A percentile compares a stretch with the other conserved stretches of the same genome.
Evolutionary conservation across 2,797 vertebrate genomes (phyloP).

Genomic region (Crenichthys baileyi): DNA sequence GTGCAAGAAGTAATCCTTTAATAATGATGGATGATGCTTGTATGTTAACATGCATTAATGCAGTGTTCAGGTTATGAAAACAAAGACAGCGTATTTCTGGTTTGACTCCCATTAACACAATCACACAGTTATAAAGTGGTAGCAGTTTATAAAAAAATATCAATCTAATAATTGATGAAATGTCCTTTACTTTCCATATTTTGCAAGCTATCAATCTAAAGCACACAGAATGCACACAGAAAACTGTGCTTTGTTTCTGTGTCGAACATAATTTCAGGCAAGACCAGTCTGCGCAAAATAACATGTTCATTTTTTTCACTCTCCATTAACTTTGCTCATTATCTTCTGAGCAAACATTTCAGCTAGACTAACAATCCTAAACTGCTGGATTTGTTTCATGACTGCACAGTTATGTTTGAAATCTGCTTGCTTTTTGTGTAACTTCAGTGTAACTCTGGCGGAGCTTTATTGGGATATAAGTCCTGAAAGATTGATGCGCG

Average conservation of each 20-base stretch:
- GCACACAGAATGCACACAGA: neutral
- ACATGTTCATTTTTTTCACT: constrained; percentile 22
- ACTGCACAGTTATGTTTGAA: constrained; percentile 30
- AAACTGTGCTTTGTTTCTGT: constrained; percentile 6
- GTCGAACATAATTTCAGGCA: constrained; percentile 8
- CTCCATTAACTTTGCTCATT: constrained; percentile 33
- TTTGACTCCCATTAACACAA: constrained; percentile 5
- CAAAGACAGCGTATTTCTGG: neutral
- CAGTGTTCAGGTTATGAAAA: constrained; percentile 9
- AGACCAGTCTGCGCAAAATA: constrained; percentile 14
- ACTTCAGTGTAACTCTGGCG: constrained; percentile 30
- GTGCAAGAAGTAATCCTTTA: constrained; percentile 30
- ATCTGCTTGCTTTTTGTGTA: constrained; percentile 43
- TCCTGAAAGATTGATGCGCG: constrained; percentile 67
- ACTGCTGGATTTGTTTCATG: constrained; percentile 25
- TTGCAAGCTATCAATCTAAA: constrained; percentile 10
- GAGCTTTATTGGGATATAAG: constrained; percentile 44
- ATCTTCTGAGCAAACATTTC: constrained; percentile 10
- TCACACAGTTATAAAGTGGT: neutral
- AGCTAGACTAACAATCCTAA: constrained; percentile 16
- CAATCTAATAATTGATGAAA: neutral
- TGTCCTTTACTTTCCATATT: neutral
- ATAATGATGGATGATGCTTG: constrained; percentile 35
- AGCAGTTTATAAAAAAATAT: constrained; percentile 1
- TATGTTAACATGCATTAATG: constrained; percentile 33